phyloP scores from a whole-genome alignment of 2,113 vertebrate species.

The Columba janthina region DNA sequence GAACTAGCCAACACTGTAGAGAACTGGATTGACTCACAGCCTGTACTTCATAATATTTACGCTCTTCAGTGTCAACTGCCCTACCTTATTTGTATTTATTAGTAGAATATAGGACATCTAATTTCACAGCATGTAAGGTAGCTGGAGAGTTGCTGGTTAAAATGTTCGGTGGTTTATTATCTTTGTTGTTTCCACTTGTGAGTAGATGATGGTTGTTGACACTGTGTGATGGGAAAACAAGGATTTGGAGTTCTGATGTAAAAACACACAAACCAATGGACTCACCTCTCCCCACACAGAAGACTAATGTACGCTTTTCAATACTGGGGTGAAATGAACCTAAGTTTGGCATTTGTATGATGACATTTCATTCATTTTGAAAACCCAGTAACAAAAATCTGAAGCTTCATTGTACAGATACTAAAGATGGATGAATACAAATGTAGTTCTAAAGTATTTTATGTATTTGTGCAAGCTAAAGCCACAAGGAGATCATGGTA shows the following conservation, averaged over 20 bases:
- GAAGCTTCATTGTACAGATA: not conserved
- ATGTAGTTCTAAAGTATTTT: not conserved
- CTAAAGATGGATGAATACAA: not conserved
- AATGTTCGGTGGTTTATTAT: not conserved
- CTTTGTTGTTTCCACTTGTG: not conserved
- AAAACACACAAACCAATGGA: not conserved
- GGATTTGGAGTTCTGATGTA: not conserved
- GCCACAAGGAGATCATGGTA: accelerated
- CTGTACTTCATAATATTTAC: not conserved
- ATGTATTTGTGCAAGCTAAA: not conserved
- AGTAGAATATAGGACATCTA: not conserved
- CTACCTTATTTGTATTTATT: not conserved
- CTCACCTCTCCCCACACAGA: too few relatives aligned
- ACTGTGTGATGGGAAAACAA: not conserved
- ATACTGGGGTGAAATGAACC: not conserved
- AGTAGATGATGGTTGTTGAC: not conserved
- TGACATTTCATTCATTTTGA: not conserved
- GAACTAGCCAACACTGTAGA: not conserved
- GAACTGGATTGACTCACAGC: not conserved
- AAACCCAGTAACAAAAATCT: not conserved
- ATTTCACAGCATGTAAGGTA: not conserved
- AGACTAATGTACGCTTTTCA: not conserved
- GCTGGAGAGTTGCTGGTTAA: not conserved
- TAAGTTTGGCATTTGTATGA: not conserved
- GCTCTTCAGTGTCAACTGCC: not conserved